Evolutionary conservation across 2,888 invertebrate species (phyloP).

Genomic region (Andricus curvator): DNA sequence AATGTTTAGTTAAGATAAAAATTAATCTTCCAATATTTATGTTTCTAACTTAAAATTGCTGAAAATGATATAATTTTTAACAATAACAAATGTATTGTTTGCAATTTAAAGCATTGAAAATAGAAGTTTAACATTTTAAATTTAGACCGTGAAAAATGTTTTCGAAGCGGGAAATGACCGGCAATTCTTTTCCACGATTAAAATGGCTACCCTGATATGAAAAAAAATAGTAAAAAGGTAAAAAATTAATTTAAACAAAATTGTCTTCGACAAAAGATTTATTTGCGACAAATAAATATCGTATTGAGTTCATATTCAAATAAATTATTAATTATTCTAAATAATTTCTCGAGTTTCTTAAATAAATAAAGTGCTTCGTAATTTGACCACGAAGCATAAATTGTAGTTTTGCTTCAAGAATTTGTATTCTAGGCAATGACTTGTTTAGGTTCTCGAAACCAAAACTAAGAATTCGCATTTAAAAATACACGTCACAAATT

Average conservation of each 20-base stretch:
- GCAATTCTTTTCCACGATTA: too few species aligned
- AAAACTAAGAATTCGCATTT: neutral
- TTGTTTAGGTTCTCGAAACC: neutral
- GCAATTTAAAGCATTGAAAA: too few species aligned
- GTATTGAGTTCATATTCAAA: conserved; percentile 37
- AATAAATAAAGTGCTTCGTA: neutral
- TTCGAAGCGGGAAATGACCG: too few species aligned
- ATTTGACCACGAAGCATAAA: neutral
- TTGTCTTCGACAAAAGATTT: conserved; percentile 31
- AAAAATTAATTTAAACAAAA: conserved; percentile 20
- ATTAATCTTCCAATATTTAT: too few species aligned
- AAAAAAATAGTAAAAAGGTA: conserved; percentile 22
- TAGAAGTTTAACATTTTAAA: too few species aligned
- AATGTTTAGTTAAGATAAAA: too few species aligned
- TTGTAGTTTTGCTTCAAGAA: neutral
- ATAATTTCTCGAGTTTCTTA: conserved; percentile 8
- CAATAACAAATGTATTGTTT: too few species aligned
- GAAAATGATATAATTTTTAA: too few species aligned
- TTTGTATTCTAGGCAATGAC: neutral
- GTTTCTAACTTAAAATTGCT: too few species aligned
- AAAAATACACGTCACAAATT: conserved; percentile 1
- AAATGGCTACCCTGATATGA: too few species aligned
- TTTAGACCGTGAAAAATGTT: too few species aligned
- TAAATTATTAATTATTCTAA: conserved; percentile 25
- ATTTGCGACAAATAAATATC: conserved; percentile 33